A percentile compares a stretch with the other conserved stretches of the same genome.
These are phyloP conservation scores for Rhabdophis nuchalis DNA, from an alignment of 2,797 vertebrate species.

Conservation along the genomic window DNA sequence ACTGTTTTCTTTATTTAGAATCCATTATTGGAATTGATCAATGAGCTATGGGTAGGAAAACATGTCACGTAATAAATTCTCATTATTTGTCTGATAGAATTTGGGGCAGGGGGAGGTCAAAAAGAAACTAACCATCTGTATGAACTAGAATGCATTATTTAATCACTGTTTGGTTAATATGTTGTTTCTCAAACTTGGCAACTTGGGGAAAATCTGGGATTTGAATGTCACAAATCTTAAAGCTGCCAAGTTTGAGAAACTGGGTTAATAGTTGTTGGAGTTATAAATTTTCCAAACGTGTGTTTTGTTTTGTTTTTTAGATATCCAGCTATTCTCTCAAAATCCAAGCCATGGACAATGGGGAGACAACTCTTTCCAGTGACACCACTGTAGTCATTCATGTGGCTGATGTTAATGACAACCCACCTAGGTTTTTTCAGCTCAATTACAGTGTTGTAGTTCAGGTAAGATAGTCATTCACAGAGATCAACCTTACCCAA, in stretches of 20 bases:
- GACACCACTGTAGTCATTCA: conserved; percentile 78
- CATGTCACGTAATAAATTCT: not conserved
- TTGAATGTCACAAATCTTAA: not conserved
- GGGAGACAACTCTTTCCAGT: conserved; percentile 79
- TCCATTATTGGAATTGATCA: not conserved
- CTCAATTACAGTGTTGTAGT: conserved; percentile 86
- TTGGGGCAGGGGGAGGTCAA: not conserved
- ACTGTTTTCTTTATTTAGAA: not conserved
- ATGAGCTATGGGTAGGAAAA: not conserved
- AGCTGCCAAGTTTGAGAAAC: not conserved
- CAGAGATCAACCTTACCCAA: not conserved
- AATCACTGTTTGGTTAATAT: not conserved
- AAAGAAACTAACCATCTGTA: not conserved
- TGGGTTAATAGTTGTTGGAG: not conserved
- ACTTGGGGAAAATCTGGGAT: not conserved
- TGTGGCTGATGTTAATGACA: conserved; percentile 90
- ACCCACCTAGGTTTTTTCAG: conserved; percentile 89
- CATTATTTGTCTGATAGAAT: not conserved
- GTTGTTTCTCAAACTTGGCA: not conserved
- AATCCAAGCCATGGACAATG: conserved; percentile 86
- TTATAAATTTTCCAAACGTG: not conserved
- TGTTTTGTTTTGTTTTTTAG: conserved; percentile 63
- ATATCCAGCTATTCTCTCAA: conserved; percentile 85
- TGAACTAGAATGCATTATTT: not conserved
- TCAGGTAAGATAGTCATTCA: conserved; percentile 75